Percentiles rank a stretch among this genome's conserved stretches.
Evolutionary conservation across 2,113 vertebrate genomes (phyloP).

Genomic region (Pontoporia blainvillei): DNA sequence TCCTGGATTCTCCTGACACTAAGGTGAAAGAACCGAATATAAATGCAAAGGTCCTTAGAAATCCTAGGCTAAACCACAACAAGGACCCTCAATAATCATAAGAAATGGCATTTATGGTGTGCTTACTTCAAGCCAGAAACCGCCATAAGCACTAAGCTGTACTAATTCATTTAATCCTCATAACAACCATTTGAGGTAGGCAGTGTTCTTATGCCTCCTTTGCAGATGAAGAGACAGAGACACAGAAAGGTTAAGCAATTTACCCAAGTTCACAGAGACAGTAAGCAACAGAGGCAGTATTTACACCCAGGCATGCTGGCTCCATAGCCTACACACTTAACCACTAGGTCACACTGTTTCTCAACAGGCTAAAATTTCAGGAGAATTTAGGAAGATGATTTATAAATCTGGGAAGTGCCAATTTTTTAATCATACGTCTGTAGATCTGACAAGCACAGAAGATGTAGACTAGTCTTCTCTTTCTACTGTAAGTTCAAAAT

Average conservation of each 20-base stretch:
- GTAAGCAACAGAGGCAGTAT: background rate
- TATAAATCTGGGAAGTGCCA: background rate
- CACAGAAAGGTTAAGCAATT: background rate
- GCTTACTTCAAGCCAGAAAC: background rate
- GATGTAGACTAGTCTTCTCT: background rate
- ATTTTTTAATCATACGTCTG: background rate
- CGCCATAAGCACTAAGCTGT: background rate
- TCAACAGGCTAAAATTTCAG: background rate
- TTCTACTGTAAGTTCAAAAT: background rate
- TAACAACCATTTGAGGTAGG: background rate
- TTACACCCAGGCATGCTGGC: background rate
- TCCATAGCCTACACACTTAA: background rate
- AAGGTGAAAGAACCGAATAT: background rate
- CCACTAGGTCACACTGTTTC: background rate
- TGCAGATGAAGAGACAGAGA: background rate
- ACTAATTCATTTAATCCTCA: background rate
- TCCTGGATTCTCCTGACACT: background rate
- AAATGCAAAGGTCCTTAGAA: background rate
- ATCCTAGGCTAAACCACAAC: background rate
- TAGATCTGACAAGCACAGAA: background rate
- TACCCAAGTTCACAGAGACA: background rate
- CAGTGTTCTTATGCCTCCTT: background rate
- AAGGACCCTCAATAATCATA: background rate
- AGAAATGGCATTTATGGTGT: background rate
- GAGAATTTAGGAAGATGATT: background rate